Percentiles rank a stretch among this genome's conserved stretches.
Conservation (phyloP, 64 coral and sea anemone genomes). For the Pachyseris speciosa region DNA sequence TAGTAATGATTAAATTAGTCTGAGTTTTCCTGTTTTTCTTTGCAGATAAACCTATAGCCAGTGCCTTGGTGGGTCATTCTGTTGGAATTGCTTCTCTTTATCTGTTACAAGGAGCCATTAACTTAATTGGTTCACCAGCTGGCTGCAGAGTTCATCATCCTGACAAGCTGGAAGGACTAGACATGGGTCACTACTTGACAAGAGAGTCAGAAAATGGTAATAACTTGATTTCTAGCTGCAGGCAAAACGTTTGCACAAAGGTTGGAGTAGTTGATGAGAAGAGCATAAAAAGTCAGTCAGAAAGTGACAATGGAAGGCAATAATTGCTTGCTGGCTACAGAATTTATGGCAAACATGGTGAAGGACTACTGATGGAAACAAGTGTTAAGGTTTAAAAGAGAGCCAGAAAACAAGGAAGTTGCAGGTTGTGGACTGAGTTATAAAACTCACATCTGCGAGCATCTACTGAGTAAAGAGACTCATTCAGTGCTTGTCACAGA, state of each 20-base stretch:
- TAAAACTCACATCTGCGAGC: too few relatives aligned
- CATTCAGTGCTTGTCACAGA: too few relatives aligned
- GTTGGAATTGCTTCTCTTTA: not conserved
- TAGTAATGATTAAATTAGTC: not conserved
- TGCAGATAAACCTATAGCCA: not conserved
- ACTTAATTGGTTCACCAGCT: conserved; percentile 30
- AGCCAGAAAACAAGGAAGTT: too few relatives aligned
- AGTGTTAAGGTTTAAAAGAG: too few relatives aligned
- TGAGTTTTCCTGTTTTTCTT: not conserved
- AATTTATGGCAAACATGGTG: too few relatives aligned
- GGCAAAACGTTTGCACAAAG: not conserved
- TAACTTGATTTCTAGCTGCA: not conserved
- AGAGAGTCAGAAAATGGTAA: not conserved
- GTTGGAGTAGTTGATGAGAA: not conserved
- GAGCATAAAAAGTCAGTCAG: too few relatives aligned
- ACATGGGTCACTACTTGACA: conserved; percentile 43
- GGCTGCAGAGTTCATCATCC: not conserved
- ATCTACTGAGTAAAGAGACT: too few relatives aligned
- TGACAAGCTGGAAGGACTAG: not conserved
- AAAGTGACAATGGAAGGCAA: too few relatives aligned
- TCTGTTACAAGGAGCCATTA: conserved; percentile 14
- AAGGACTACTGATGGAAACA: too few relatives aligned
- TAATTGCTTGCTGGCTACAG: too few relatives aligned
- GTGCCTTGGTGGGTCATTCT: conserved; percentile 33
- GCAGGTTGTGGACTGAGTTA: too few relatives aligned